Conservation (phyloP, 2,888 invertebrate species). For the Chelonus formosanus region DNA sequence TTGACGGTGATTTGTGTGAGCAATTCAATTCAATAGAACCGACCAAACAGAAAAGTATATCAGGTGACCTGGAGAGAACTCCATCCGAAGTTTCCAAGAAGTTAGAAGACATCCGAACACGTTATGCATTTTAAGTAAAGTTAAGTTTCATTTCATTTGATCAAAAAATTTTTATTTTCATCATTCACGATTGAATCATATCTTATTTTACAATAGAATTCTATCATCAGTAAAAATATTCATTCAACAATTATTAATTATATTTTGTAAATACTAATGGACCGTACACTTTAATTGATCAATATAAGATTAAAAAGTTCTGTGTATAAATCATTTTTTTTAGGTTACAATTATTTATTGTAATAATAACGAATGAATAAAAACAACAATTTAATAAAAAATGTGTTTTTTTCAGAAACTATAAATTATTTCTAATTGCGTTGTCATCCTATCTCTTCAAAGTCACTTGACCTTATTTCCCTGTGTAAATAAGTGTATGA, state of each 20-base stretch:
- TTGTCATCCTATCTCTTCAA: neutral
- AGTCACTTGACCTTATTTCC: constrained; percentile 30
- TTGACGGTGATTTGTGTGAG: constrained; percentile 99
- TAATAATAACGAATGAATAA: constrained; percentile 7
- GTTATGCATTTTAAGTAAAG: constrained; percentile 91
- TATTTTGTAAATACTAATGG: neutral
- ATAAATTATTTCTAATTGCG: neutral
- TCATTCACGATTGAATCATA: neutral
- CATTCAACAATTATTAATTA: neutral
- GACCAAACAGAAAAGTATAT: constrained; percentile 92
- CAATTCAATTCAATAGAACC: constrained; percentile 97
- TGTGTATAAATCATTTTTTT: neutral
- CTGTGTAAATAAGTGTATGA: constrained; percentile 23
- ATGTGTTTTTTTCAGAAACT: neutral
- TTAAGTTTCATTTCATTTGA: neutral
- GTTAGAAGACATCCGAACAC: constrained; percentile 96
- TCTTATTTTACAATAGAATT: neutral
- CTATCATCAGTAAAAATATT: neutral
- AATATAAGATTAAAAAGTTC: too few species aligned
- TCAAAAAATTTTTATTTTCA: constrained; percentile 10
- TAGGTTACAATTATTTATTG: constrained; percentile 9
- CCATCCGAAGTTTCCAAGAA: constrained; percentile 98
- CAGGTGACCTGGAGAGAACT: constrained; percentile 92
- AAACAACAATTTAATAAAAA: constrained; percentile 4
- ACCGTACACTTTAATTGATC: too few species aligned